Conservation (phyloP, 1,140 invertebrate species). For the Procambarus clarkii region DNA sequence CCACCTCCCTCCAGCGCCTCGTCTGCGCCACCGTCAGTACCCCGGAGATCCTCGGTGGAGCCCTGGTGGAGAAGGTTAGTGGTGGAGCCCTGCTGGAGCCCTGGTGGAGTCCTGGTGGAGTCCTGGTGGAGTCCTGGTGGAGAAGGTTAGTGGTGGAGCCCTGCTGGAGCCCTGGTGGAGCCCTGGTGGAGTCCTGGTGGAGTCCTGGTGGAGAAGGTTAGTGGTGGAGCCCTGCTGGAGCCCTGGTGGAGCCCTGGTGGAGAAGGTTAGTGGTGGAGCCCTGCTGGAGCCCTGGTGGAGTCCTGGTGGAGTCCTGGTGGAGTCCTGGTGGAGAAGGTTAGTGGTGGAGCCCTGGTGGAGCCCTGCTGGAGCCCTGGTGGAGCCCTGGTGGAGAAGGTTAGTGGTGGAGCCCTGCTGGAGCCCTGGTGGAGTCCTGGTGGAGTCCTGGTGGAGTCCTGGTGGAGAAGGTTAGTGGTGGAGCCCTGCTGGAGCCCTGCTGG, state of each 20-base stretch:
- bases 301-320: too few relatives aligned
- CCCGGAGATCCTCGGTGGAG: slow-evolving; percentile 49
- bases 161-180: neutral
- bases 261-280: too few relatives aligned
- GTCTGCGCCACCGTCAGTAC: slow-evolving; percentile 56
- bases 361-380: too few relatives aligned
- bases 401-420: too few relatives aligned
- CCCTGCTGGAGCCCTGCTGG: neutral
- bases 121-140: neutral
- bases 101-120: neutral
- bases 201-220: neutral
- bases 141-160: neutral
- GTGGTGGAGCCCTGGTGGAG: too few relatives aligned
- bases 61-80: slow-evolving; percentile 48
- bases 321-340: too few relatives aligned
- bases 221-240: neutral
- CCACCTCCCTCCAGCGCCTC: slow-evolving; percentile 54
- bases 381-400: slow-evolving; percentile 42
- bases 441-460: neutral
- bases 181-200: too few relatives aligned
- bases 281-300: too few relatives aligned
- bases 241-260: too few relatives aligned
- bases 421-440: neutral
- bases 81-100: neutral
- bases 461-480: neutral